These are phyloP conservation scores for Xiphorhynchus elegans DNA, from an alignment of 2,113 vertebrate species.

Conservation along the genomic window DNA sequence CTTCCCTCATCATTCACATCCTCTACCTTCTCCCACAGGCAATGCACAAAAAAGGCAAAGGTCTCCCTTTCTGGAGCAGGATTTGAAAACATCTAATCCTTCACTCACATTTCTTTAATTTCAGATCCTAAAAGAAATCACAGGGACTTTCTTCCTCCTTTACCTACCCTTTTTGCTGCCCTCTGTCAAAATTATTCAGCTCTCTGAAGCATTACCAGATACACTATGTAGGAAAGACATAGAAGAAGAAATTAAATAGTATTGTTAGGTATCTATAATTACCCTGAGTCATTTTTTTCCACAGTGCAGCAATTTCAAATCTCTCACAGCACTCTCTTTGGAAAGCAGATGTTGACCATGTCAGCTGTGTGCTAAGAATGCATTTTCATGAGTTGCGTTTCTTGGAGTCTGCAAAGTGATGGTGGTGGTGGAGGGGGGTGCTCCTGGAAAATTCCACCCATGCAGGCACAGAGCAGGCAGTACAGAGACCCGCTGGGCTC, in stretches of 20 bases:
- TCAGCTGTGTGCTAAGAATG: conserved; percentile 70
- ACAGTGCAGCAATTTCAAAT: conserved; percentile 58
- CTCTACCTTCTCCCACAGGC: neutral
- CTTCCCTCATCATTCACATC: neutral
- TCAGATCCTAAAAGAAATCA: neutral
- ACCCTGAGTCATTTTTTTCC: conserved; percentile 37
- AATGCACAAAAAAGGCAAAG: neutral
- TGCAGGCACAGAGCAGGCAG: neutral
- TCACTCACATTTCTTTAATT: neutral
- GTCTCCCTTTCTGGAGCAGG: neutral
- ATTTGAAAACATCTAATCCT: neutral
- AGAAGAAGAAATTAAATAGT: conserved; percentile 61
- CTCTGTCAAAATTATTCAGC: conserved; percentile 25
- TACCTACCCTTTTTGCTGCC: conserved; percentile 1
- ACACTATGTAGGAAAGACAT: conserved; percentile 4
- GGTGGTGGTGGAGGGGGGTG: neutral
- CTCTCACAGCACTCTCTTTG: conserved; percentile 52
- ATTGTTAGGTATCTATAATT: conserved; percentile 68
- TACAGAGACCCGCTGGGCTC: neutral
- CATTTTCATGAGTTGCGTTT: conserved; percentile 60
- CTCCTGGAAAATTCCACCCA: conserved; percentile 58
- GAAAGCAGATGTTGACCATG: conserved; percentile 71
- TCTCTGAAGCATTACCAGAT: conserved; percentile 10
- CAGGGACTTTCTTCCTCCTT: neutral
- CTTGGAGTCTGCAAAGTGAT: neutral